Percentiles rank a stretch among this genome's conserved stretches.
Conservation (phyloP, 2,797 vertebrate genomes). For the Capromys pilorides region DNA sequence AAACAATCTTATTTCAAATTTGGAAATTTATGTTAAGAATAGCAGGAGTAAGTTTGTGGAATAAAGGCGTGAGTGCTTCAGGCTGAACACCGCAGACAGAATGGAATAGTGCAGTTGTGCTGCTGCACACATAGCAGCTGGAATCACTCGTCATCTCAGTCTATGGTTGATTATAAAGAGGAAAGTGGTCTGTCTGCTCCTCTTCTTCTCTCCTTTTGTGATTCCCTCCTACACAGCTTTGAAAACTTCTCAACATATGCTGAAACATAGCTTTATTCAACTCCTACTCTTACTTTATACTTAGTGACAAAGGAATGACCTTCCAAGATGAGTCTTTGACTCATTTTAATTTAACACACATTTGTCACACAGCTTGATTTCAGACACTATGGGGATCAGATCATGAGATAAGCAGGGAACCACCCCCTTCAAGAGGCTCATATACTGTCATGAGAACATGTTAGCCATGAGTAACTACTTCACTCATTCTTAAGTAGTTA, state of each 20-base stretch:
- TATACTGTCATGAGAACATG: neutral
- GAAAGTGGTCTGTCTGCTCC: neutral
- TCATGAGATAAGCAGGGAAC: neutral
- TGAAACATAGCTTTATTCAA: neutral
- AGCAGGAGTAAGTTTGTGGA: neutral
- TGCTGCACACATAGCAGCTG: neutral
- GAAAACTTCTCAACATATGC: neutral
- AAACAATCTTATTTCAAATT: conserved; percentile 29
- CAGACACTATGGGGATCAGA: neutral
- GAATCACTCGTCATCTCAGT: neutral
- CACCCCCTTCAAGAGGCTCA: neutral
- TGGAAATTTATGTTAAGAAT: neutral
- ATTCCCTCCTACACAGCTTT: neutral
- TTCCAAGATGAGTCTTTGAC: neutral
- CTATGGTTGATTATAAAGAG: neutral
- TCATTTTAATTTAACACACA: neutral
- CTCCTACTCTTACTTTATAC: neutral
- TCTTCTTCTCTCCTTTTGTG: neutral
- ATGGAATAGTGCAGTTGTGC: neutral
- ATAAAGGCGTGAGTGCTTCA: neutral
- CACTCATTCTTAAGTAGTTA: neutral
- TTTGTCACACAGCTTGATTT: neutral
- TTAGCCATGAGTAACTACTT: neutral
- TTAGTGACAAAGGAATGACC: neutral
- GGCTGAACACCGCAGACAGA: neutral